These are phyloP conservation scores for Philhelius pedissequus DNA, from an alignment of 2,888 invertebrate genomes.

Conservation along the genomic window DNA sequence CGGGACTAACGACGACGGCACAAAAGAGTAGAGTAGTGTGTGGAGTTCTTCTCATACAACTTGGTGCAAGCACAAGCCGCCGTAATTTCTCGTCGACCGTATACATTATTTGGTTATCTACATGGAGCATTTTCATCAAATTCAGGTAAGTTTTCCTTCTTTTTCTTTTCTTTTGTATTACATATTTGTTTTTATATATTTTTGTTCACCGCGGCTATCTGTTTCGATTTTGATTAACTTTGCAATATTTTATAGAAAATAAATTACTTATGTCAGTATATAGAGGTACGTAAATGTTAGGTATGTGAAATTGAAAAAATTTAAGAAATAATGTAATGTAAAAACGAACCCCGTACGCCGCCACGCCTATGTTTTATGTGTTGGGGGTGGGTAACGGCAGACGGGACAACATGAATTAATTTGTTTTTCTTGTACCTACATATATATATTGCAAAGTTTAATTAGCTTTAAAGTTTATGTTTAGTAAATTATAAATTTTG, in stretches of 20 bases:
- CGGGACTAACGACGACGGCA: conserved; percentile 29
- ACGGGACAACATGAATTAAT: not conserved
- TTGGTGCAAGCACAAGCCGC: conserved; percentile 61
- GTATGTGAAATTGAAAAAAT: not conserved
- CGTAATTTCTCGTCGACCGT: conserved; percentile 65
- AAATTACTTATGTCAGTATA: not conserved
- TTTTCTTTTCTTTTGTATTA: conserved; percentile 69
- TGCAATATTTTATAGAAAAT: not conserved
- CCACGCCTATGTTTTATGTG: conserved; percentile 56
- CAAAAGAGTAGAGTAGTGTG: conserved; percentile 62
- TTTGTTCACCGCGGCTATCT: conserved; percentile 38
- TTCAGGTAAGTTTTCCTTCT: conserved; percentile 76
- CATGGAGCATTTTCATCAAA: conserved; percentile 78
- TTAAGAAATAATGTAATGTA: conserved; percentile 18
- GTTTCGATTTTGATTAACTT: conserved; percentile 14
- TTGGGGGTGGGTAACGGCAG: not conserved
- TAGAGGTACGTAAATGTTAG: too few species aligned
- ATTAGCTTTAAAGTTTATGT: conserved; percentile 7
- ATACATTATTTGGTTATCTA: conserved; percentile 67
- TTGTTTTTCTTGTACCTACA: not conserved
- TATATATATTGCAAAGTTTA: not conserved
- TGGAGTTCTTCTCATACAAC: conserved; percentile 66
- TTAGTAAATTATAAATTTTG: not conserved
- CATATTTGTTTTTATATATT: conserved; percentile 41
- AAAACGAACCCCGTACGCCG: conserved; percentile 15